phyloP scores from a whole-genome alignment of 2,888 invertebrate species.

The Spilarctia lutea region DNA sequence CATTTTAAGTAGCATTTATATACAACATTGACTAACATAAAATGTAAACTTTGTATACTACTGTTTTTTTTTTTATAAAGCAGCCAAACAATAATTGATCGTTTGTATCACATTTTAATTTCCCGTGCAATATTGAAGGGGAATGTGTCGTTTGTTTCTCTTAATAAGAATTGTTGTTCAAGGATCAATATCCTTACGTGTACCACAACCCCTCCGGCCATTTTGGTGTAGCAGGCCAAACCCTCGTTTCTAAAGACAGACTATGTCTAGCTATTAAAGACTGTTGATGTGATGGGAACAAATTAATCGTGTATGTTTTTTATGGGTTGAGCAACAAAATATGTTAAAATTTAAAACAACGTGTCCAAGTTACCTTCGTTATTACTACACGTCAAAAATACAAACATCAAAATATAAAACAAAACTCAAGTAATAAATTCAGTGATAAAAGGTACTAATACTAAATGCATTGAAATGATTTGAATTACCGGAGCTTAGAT shows the following conservation, averaged over 20 bases:
- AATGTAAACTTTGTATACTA: conserved; percentile 23
- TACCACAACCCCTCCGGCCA: too few species aligned
- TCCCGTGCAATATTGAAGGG: not conserved
- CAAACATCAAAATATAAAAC: too few species aligned
- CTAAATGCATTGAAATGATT: too few species aligned
- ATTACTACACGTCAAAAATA: not conserved
- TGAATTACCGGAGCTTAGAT: too few species aligned
- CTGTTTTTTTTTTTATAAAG: conserved; percentile 25
- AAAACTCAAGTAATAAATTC: too few species aligned
- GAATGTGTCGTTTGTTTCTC: not conserved
- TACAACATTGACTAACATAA: conserved; percentile 22
- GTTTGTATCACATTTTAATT: not conserved
- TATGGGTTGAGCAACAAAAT: not conserved
- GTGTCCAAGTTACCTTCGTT: not conserved
- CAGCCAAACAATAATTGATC: not conserved
- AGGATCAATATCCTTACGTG: not conserved
- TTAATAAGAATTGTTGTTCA: not conserved
- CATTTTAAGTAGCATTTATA: conserved; percentile 53
- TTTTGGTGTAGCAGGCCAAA: too few species aligned
- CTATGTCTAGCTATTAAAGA: too few species aligned
- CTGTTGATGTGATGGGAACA: too few species aligned
- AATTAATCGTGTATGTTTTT: too few species aligned
- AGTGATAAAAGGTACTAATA: too few species aligned
- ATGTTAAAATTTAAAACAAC: not conserved
- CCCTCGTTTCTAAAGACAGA: too few species aligned